Conservation (phyloP, 2,888 invertebrate species). For the Antheraea yamamai region DNA sequence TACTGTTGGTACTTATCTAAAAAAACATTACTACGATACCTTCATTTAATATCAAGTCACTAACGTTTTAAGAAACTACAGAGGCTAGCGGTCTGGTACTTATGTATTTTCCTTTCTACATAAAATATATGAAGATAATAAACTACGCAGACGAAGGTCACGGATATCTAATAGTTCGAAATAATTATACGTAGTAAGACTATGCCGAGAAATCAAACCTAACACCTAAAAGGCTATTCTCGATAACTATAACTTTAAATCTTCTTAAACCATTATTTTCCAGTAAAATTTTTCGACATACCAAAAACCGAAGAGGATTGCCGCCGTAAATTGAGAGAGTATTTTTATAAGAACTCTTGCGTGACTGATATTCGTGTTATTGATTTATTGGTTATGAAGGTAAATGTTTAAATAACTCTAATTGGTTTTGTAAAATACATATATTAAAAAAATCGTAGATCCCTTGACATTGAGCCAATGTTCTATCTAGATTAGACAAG, state of each 20-base stretch:
- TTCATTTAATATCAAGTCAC: too few relatives aligned
- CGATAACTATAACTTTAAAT: neutral
- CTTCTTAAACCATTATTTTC: slow-evolving; percentile 33
- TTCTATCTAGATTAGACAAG: neutral
- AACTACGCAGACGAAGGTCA: too few relatives aligned
- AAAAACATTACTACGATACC: too few relatives aligned
- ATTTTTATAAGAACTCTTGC: slow-evolving; percentile 88
- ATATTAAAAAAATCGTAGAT: neutral
- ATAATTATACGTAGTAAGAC: neutral
- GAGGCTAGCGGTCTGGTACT: too few relatives aligned
- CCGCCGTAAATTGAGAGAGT: slow-evolving; percentile 87
- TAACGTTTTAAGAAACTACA: too few relatives aligned
- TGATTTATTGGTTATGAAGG: slow-evolving; percentile 95
- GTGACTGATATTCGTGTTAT: slow-evolving; percentile 92
- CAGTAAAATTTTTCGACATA: slow-evolving; percentile 91
- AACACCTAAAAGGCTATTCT: neutral
- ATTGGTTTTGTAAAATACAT: neutral
- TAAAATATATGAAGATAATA: too few relatives aligned
- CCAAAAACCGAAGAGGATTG: slow-evolving; percentile 86
- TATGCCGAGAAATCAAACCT: neutral
- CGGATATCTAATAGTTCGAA: too few relatives aligned
- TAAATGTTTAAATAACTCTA: slow-evolving; percentile 51
- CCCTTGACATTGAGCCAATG: neutral
- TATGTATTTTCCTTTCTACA: too few relatives aligned
- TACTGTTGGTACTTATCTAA: too few relatives aligned